phyloP scores from a whole-genome alignment of 2,888 invertebrate genomes.

The Diogma glabrata region DNA sequence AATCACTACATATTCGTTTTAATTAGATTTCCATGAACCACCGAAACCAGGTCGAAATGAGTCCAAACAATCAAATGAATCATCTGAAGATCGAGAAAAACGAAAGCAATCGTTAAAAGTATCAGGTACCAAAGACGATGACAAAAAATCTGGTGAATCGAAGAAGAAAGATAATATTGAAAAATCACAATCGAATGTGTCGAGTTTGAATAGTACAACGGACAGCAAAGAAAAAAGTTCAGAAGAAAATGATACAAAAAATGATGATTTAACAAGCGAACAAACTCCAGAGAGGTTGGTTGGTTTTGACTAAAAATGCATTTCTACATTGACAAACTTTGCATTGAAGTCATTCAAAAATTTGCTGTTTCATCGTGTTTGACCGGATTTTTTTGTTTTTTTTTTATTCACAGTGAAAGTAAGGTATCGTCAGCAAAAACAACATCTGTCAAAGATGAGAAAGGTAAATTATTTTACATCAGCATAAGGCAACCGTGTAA shows the following conservation, averaged over 20 bases:
- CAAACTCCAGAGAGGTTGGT: slow-evolving; percentile 44
- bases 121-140: no score
- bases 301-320: slow-evolving; percentile 19
- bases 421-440: slow-evolving; percentile 18
- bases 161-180: no score
- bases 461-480: slow-evolving; percentile 37
- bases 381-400: slow-evolving; percentile 16
- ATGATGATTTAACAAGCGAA: slow-evolving; percentile 42
- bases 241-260: slow-evolving; percentile 43
- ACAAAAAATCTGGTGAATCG: no score
- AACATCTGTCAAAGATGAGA: slow-evolving; percentile 30
- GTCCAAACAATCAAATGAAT: no score
- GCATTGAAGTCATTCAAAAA: background rate
- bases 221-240: slow-evolving; percentile 1
- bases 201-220: no score
- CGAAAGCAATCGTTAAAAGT: no score
- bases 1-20: no score
- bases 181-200: no score
- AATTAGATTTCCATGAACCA: no score
- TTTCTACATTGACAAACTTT: slow-evolving; percentile 3
- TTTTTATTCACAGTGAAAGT: slow-evolving; percentile 16
- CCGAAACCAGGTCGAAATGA: no score
- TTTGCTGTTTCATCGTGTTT: background rate
- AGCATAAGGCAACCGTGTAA: no score
- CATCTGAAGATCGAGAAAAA: no score